Base-by-base conservation (phyloP, 2,113 vertebrate genomes). In the Platysteira castanea region DNA sequence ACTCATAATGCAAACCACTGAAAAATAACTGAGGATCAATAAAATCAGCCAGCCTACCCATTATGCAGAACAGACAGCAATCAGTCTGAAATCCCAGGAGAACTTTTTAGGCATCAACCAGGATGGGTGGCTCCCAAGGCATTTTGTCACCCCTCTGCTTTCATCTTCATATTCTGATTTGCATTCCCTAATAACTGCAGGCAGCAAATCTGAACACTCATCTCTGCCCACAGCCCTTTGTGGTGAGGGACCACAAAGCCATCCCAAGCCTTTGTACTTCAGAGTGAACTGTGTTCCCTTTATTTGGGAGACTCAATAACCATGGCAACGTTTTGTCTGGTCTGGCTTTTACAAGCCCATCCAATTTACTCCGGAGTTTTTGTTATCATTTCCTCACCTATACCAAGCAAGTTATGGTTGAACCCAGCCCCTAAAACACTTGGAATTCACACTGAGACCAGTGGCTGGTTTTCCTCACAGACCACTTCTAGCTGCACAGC, bases 311-410 rank as follows among this genome's bases (percentile, higher is more conserved):
- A 65, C 52, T 93, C 88, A 74, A 96, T 95, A 93, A 93, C 91
- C 97, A 96, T 87, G 90, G 90, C 88, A 97, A 93, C 92, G 68
- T 96, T 96, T 96, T 94, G 75, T 91, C 86, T 78, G 71, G 10
- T 78, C 83, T 92, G 93, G 81, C 71, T 94, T 87, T 96, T 94
- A 94, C 95, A 94, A 96, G 86, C 91, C 93, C 30, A 18, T 88
- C 86, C 75, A 90, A 80, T 96, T 97, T 94, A 57, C 71, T 70
- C 65, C 4, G 2, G 68, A 71, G 69, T 75, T 76, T 77, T 37
- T 49, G 22, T 92, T 91, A 54, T 74, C 74, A 47, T 95, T 89
- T 95, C 52, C 73, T 91, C 59, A 86, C 93, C 87, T 90, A 9
- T 28, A 71, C 41, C 61, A 60, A 70, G 44, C 27, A 24, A 69